Percentiles rank a stretch among this genome's conserved stretches.
These are phyloP conservation scores for Tenualosa thibaudeaui DNA, from an alignment of 2,797 vertebrate species.

Conservation along the genomic window DNA sequence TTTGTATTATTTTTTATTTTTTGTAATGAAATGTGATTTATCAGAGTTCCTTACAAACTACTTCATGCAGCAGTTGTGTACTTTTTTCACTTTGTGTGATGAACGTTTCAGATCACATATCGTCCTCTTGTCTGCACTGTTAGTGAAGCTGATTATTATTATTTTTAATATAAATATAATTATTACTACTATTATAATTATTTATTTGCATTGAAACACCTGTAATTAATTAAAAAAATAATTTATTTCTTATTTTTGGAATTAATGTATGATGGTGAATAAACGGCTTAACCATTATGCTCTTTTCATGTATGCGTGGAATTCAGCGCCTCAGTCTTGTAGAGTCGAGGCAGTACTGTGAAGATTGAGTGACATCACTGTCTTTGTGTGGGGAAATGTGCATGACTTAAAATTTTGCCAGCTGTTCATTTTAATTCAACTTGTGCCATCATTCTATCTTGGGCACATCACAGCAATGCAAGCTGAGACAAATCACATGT, in stretches of 20 bases:
- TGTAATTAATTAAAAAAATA: too few relatives aligned
- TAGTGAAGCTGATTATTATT: not conserved
- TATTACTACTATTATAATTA: not conserved
- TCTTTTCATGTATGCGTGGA: conserved; percentile 79
- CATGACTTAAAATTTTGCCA: not conserved
- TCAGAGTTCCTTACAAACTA: not conserved
- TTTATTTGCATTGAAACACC: not conserved
- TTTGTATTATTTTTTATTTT: not conserved
- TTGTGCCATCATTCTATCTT: not conserved
- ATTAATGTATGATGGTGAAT: conserved; percentile 60
- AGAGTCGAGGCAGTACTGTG: not conserved
- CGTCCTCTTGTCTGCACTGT: not conserved
- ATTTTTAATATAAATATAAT: not conserved
- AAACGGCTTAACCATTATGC: conserved; percentile 81
- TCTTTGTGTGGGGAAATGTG: not conserved
- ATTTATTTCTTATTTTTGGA: not conserved
- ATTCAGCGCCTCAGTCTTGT: conserved; percentile 4
- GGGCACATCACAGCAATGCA: not conserved
- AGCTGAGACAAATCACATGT: not conserved
- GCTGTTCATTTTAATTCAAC: not conserved
- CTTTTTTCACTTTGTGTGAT: not conserved
- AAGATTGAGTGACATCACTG: not conserved
- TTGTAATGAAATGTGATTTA: not conserved
- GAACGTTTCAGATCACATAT: not conserved
- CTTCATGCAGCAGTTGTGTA: not conserved